A percentile compares a stretch with the other conserved stretches of the same genome.
These are phyloP conservation scores for Trachelus tabidus DNA, from an alignment of 2,888 invertebrate species.

Conservation along the genomic window DNA sequence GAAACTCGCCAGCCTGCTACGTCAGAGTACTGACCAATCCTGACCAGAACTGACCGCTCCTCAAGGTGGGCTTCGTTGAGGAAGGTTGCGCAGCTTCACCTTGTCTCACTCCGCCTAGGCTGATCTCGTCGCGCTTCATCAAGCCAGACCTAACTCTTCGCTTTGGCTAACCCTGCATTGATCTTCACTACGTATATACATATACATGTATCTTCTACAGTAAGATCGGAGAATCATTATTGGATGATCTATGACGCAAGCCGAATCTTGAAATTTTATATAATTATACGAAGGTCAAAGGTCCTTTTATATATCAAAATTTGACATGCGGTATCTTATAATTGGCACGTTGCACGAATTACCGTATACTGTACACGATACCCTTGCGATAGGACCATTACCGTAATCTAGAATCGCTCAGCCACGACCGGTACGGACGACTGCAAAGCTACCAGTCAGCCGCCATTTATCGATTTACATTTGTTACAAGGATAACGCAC, in stretches of 20 bases:
- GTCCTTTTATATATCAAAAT: not conserved
- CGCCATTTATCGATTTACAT: not conserved
- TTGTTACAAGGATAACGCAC: not conserved
- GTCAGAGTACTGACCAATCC: conserved; percentile 26
- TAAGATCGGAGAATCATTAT: not conserved
- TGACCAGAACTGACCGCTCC: not conserved
- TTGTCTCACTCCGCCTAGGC: not conserved
- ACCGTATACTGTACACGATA: not conserved
- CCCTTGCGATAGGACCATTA: not conserved
- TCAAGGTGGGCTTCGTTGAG: conserved; percentile 31
- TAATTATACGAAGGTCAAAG: not conserved
- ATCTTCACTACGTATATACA: not conserved
- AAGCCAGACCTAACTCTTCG: not conserved
- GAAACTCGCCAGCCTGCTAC: conserved; percentile 24
- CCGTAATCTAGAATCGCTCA: not conserved
- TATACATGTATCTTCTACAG: not conserved
- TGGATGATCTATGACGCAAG: not conserved
- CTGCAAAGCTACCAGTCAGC: not conserved
- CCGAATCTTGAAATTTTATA: not conserved
- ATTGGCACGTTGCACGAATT: not conserved
- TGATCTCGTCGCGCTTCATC: not conserved
- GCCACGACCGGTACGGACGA: not conserved
- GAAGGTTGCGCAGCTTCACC: conserved; percentile 23
- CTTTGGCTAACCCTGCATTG: not conserved
- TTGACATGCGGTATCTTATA: not conserved